phyloP scores from a whole-genome alignment of 2,797 vertebrate genomes.

The Pachyuromys duprasi region DNA sequence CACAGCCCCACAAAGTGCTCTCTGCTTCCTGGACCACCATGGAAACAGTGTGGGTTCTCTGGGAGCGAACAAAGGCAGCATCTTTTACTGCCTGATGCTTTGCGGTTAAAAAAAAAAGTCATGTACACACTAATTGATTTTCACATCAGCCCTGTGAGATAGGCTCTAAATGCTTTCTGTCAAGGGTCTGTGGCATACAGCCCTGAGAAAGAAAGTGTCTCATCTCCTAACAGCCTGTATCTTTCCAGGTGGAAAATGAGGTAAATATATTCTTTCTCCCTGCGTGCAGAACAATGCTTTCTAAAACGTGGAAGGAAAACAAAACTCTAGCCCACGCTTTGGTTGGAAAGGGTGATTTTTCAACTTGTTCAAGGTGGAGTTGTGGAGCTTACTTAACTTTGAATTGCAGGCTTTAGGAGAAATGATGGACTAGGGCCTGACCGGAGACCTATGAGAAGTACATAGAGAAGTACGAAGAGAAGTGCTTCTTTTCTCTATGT shows the following conservation, averaged over 20 bases:
- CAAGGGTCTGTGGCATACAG: slow-evolving; percentile 3
- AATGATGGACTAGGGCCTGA: neutral
- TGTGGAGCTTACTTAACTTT: neutral
- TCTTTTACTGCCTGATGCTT: slow-evolving; percentile 51
- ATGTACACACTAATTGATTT: slow-evolving; percentile 62
- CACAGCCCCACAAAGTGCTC: slow-evolving; percentile 53
- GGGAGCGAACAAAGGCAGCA: slow-evolving; percentile 31
- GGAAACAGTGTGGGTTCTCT: slow-evolving; percentile 45
- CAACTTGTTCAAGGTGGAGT: neutral
- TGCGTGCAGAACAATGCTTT: neutral
- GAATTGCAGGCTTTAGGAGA: neutral
- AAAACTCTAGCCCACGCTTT: neutral
- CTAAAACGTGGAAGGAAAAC: neutral
- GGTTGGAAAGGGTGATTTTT: neutral
- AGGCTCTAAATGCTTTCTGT: slow-evolving; percentile 60
- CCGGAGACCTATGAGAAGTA: neutral
- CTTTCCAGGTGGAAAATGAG: slow-evolving; percentile 42
- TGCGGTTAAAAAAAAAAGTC: slow-evolving; percentile 37
- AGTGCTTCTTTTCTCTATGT: too few relatives aligned
- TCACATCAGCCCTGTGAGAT: slow-evolving; percentile 48
- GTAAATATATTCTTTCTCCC: neutral
- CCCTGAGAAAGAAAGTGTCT: slow-evolving; percentile 44
- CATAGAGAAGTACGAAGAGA: neutral
- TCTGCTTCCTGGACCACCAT: slow-evolving; percentile 53
- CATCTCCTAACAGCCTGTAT: neutral